Evolutionary conservation across 2,888 invertebrate genomes (phyloP), one percentile per base, ranked within the genome.

Genomic region (Epinotia demarniana): DNA sequence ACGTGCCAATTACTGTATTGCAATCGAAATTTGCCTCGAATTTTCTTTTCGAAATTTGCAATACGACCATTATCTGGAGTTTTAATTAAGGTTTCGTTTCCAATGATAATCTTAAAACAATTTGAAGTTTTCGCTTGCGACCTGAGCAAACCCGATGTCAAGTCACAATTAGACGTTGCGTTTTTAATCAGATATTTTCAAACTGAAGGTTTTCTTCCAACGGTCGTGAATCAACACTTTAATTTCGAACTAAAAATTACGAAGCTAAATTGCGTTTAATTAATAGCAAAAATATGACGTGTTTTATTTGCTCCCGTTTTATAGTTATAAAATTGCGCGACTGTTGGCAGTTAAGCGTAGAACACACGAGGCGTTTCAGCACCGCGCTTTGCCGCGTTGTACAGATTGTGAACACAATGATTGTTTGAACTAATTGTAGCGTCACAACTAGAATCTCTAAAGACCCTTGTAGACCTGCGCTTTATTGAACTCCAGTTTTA

Each of bases 261-360:
- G 27, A 6, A 19, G 6, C 8, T 9, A 6, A 49, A 46, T 49
- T 16, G 27, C 11, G 23, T 66, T 49, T 66, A 49, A 53, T 66
- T 16, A 43, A 39, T 18, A 68, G 57, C 67, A 57, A 57, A 66
- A 57, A 39, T 53, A 27, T n/a, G 4, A 39, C 19, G 18, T 57
- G 3, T 39, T 57, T 19, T 33, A 43, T 39, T 9, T 1, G 39
- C 9, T 39, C 39, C 64, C 18, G 46, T n/a, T 39, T 71, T 39
- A 39, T 62, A 76, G 69, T 68, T 69, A 66, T 71, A 77, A 63
- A 62, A 72, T 77, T 69, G 77, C 79, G 75, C 49, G 67, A 73
- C 73, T 69, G 73, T 73, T 74, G 78, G 75, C 78, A 78, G 77
- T 79, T 77, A 39, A 39, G 39, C 9, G 39, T 39, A 4, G 39